Conservation (phyloP, 2,888 invertebrate species). For the Ptycholaimellus sp. region DNA sequence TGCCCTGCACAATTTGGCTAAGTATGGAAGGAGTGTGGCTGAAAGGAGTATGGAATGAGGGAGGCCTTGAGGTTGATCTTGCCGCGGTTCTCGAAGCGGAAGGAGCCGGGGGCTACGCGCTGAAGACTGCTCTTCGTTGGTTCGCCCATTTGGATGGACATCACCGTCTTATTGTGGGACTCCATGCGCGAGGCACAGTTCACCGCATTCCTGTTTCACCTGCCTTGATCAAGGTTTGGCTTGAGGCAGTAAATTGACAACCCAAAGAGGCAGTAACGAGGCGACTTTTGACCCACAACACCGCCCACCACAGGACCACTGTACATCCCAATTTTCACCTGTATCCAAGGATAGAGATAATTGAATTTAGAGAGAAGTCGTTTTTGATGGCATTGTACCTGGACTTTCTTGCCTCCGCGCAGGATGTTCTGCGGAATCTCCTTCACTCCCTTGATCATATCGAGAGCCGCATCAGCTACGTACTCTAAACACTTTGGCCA, state of each 20-base stretch:
- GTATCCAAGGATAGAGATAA: too few species aligned
- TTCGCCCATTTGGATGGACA: slow-evolving; percentile 13
- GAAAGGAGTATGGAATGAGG: not conserved
- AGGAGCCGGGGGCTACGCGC: slow-evolving; percentile 9
- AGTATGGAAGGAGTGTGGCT: too few species aligned
- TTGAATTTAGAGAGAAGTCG: too few species aligned
- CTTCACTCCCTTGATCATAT: slow-evolving; percentile 11
- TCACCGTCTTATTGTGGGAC: slow-evolving; percentile 12
- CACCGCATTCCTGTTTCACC: slow-evolving; percentile 15
- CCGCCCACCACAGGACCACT: slow-evolving; percentile 11
- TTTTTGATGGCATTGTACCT: too few species aligned
- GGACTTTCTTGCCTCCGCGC: too few species aligned
- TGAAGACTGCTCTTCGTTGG: slow-evolving; percentile 12
- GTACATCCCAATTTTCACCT: slow-evolving; percentile 1
- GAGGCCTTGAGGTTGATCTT: slow-evolving; percentile 7
- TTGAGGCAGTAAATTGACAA: too few species aligned
- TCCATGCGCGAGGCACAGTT: slow-evolving; percentile 16
- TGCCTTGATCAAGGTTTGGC: too few species aligned
- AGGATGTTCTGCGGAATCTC: too few species aligned
- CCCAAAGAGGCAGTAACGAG: slow-evolving; percentile 17
- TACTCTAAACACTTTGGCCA: too few species aligned
- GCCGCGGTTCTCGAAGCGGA: slow-evolving; percentile 8
- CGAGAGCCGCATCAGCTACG: slow-evolving; percentile 13
- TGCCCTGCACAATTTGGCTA: slow-evolving; percentile 3
- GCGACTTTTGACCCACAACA: slow-evolving; percentile 13